Percentiles rank a stretch among this genome's conserved stretches.
phyloP scores from a whole-genome alignment of 37 sponge, comb jelly and placozoan genomes.

The Hexactinellida sp. region DNA sequence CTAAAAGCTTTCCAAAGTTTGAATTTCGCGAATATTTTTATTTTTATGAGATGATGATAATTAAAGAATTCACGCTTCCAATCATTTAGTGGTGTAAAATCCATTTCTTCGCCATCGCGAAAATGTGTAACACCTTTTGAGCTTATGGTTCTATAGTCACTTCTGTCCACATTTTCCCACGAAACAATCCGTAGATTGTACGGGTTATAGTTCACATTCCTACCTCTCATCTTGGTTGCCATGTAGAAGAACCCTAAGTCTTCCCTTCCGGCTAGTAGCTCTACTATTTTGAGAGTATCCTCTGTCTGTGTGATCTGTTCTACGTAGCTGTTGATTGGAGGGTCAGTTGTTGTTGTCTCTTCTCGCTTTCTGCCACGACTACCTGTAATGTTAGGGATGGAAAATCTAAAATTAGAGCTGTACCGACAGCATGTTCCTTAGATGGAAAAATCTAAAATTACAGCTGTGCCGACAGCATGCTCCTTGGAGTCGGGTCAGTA shows the following conservation, averaged over 20 bases:
- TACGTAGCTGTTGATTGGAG: neutral
- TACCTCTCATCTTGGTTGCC: constrained; percentile 39
- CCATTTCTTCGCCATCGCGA: constrained; percentile 52
- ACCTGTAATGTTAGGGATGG: no score
- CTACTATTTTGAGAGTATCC: constrained; percentile 70
- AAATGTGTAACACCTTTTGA: constrained; percentile 73
- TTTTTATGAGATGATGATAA: constrained; percentile 60
- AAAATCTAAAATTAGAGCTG: no score
- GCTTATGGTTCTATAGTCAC: constrained; percentile 78
- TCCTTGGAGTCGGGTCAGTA: no score
- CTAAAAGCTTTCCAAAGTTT: constrained; percentile 84
- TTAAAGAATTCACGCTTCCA: constrained; percentile 81
- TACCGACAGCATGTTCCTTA: no score
- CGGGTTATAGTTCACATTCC: constrained; percentile 53
- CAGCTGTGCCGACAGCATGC: no score
- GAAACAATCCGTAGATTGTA: constrained; percentile 79
- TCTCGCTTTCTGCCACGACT: neutral
- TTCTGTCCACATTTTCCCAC: constrained; percentile 54
- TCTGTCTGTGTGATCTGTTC: neutral
- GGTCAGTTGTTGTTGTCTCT: neutral
- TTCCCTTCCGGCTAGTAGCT: constrained; percentile 54
- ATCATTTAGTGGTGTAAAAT: constrained; percentile 58
- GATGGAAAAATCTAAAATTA: no score
- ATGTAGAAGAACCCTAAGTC: constrained; percentile 89
- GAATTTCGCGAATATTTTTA: constrained; percentile 89